A percentile compares a stretch with the other conserved stretches of the same genome.
Evolutionary conservation across 2,113 vertebrate species (phyloP).

Genomic region (human (Homo sapiens)): DNA sequence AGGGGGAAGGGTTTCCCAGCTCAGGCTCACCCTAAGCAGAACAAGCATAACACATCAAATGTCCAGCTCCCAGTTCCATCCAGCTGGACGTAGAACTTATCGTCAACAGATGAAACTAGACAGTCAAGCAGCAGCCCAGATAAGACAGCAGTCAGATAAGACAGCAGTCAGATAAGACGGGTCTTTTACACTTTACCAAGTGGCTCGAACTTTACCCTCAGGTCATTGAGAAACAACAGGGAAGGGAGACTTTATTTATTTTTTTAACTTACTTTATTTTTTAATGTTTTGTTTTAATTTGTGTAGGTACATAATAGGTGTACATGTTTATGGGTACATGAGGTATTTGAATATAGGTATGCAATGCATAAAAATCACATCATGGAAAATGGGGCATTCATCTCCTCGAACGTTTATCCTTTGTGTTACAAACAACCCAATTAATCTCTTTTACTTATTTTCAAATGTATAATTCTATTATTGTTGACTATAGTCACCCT

Average conservation of each 20-base stretch:
- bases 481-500: no score
- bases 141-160: not conserved
- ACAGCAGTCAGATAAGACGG: not conserved
- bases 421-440: no score
- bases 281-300: no score
- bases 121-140: not conserved
- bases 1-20: not conserved
- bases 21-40: not conserved
- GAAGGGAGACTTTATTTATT: not conserved
- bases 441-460: no score
- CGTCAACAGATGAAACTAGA: not conserved
- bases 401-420: no score
- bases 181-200: not conserved
- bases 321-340: no score
- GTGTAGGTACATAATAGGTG: no score
- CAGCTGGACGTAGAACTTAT: not conserved
- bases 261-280: no score
- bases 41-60: rapidly evolving
- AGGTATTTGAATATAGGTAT: no score
- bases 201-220: not conserved
- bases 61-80: rapidly evolving
- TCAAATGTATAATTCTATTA: no score
- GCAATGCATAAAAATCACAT: no score
- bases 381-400: no score
- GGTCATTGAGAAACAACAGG: not conserved